Base-by-base conservation (phyloP, 2,888 invertebrate genomes). In the Lasioglossum pauxillum region DNA sequence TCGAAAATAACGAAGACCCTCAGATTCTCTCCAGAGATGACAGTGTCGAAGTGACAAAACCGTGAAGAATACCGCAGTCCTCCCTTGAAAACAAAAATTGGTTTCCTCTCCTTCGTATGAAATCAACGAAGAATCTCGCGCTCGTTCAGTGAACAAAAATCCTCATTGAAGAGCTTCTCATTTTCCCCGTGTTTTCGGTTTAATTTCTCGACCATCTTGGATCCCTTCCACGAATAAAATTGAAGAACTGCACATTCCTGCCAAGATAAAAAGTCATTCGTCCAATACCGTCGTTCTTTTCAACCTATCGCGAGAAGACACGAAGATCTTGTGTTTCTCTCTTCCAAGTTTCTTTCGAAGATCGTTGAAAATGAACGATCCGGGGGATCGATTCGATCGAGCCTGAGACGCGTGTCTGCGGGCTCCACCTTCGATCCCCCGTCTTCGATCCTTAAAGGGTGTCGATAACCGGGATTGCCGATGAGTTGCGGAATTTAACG, bases 401-500 rank as follows among this genome's bases (percentile, higher is more conserved):
- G 23, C 3, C 53, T 0, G 23, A 10, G 53, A 53, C 53, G 53
- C 53, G 53, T n/a, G 53, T 53, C 53, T n/a, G 23, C 23, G 3
- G 53, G 53, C 8, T 53, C 53, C 53, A 49, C 49, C 49, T 19
- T 49, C 19, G 19, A 49, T 49, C 7, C 19, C 10, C 3, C 23
- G n/a, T 53, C 53, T 10, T 16, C 60, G 60, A 64, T 83, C 82
- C 75, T 80, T 76, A 73, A 64, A 53, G 44, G 72, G 82, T 49
- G 60, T 72, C 83, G 53, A 75, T 41, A 5, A 41, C 41, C 80
- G 74, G 7, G 31, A 31, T 60, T 69, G 27, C 16, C 44, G 12
- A 41, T 60, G 72, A 75, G 73, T 67, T 72, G 44, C 67, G 60
- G 75, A 84, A 78, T 84, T 83, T 64, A 69, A 19, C 53, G 74